Conservation (phyloP, 2,113 vertebrate species). For the Cepphus grylle region DNA sequence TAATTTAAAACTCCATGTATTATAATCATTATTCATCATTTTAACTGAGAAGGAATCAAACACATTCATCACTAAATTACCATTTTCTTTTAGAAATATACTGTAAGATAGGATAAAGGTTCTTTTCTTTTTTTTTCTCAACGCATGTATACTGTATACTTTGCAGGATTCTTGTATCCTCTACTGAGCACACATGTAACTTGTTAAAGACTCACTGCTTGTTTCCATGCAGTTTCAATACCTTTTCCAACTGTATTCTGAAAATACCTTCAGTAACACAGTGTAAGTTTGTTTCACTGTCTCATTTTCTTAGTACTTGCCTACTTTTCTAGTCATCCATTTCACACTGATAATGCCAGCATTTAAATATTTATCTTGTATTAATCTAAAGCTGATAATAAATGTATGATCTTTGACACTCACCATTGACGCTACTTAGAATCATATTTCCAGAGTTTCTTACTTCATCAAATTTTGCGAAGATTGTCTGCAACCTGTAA, state of each 20-base stretch:
- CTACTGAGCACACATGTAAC: not conserved
- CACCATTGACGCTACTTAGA: slow-evolving; percentile 86
- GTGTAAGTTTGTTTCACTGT: not conserved
- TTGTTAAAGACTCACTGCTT: not conserved
- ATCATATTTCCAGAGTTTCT: slow-evolving; percentile 91
- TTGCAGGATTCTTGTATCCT: not conserved
- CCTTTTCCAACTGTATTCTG: not conserved
- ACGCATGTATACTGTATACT: not conserved
- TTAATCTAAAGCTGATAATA: not conserved
- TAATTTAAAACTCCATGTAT: not conserved
- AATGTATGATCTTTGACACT: slow-evolving; percentile 56
- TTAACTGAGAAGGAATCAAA: not conserved
- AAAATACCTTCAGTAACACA: not conserved
- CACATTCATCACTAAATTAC: not conserved
- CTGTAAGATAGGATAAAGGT: not conserved
- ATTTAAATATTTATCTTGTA: not conserved
- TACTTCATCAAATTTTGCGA: slow-evolving; percentile 94
- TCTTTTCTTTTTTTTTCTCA: not conserved
- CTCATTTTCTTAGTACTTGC: not conserved
- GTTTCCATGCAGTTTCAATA: slow-evolving; percentile 1
- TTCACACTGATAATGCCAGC: not conserved
- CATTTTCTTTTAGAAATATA: not conserved
- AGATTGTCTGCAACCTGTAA: slow-evolving; percentile 89
- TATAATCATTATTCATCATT: not conserved
- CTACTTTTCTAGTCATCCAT: not conserved